A percentile compares a stretch with the other conserved stretches of the same genome.
These are phyloP conservation scores for Drosophila eugracilis DNA, from an alignment of 1,140 invertebrate genomes.

Conservation along the genomic window DNA sequence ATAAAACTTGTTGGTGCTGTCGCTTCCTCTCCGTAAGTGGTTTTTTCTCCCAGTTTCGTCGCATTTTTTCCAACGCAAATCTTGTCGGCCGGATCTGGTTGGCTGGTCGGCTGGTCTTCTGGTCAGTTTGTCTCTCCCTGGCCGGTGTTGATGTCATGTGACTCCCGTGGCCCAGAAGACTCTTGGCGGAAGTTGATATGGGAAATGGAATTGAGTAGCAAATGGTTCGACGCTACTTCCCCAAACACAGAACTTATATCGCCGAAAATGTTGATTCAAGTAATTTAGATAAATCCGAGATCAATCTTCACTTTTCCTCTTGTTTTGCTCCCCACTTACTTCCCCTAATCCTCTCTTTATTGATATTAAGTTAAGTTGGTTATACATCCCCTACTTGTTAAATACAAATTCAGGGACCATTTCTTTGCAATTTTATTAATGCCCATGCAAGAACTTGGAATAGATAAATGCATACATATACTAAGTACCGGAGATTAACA, in stretches of 20 bases:
- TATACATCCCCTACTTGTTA: too few species aligned
- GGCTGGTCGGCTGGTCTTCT: conserved; percentile 16
- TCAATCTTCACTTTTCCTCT: too few species aligned
- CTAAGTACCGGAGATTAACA: conserved; percentile 8
- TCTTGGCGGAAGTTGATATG: conserved; percentile 26
- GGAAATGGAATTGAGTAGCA: conserved; percentile 26
- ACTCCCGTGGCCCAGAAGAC: conserved; percentile 53
- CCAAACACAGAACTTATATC: too few species aligned
- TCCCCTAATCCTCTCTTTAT: too few species aligned
- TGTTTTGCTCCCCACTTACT: too few species aligned
- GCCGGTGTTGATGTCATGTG: conserved; percentile 57
- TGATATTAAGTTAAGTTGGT: too few species aligned
- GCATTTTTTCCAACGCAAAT: conserved; percentile 48
- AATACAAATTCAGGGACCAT: too few species aligned
- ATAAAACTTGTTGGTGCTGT: conserved; percentile 69
- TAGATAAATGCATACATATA: conserved; percentile 20
- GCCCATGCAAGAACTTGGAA: conserved; percentile 41
- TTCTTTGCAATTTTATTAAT: conserved; percentile 51
- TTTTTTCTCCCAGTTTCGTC: conserved; percentile 46
- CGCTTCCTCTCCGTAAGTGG: conserved; percentile 76
- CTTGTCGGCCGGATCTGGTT: conserved; percentile 39
- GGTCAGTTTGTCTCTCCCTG: conserved; percentile 8
- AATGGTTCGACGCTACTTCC: background rate
- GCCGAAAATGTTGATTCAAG: too few species aligned
- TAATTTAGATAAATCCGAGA: too few species aligned